Percentiles rank a stretch among this genome's conserved stretches.
These are phyloP conservation scores for Misgurnus mizolepis DNA, from an alignment of 2,113 vertebrate genomes.

Conservation along the genomic window DNA sequence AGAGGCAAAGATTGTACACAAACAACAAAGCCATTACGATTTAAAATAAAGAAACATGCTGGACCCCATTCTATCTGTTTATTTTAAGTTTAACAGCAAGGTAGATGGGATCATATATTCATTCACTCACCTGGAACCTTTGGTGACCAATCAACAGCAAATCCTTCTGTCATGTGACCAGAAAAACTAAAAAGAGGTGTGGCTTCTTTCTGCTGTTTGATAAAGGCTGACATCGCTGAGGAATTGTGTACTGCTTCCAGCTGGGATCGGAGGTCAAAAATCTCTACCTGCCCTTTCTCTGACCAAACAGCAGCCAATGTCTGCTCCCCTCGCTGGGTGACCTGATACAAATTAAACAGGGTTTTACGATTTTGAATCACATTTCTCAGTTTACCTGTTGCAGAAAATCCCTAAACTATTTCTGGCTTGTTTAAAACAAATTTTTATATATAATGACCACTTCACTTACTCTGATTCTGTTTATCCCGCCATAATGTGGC, in stretches of 20 bases:
- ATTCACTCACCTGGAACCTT: constrained; percentile 78
- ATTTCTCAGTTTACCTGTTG: neutral
- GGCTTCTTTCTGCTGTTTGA: constrained; percentile 79
- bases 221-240: constrained; percentile 77
- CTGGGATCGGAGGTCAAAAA: constrained; percentile 79
- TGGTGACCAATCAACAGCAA: constrained; percentile 87
- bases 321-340: constrained; percentile 71
- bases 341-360: constrained; percentile 64
- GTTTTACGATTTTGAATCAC: too few species aligned
- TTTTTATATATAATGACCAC: neutral
- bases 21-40: neutral
- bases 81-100: neutral
- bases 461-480: constrained; percentile 81
- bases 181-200: constrained; percentile 81
- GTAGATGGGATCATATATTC: neutral
- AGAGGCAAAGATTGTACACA: neutral
- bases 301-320: constrained; percentile 85
- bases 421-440: too few species aligned
- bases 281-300: constrained; percentile 87
- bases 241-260: constrained; percentile 81
- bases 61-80: neutral
- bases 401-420: too few species aligned
- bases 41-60: neutral
- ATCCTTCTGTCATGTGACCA: constrained; percentile 90
- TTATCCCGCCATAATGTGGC: constrained; percentile 87